Percentiles rank a stretch among this genome's conserved stretches.
Conservation (phyloP, 2,888 invertebrate species). For the Drosophila flavopinicola region DNA sequence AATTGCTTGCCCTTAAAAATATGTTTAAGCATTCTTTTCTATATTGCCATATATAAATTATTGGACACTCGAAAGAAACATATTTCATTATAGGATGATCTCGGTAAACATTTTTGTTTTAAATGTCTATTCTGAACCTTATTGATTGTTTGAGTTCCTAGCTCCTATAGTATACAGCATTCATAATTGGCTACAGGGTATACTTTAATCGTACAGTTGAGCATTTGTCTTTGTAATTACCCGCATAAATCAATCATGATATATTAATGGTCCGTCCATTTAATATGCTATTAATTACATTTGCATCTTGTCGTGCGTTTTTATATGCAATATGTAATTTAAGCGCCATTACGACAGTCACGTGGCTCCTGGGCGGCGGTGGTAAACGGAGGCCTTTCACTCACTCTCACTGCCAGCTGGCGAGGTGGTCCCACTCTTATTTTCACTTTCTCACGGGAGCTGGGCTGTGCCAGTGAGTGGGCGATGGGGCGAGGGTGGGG, state of each 20-base stretch:
- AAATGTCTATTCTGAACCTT: too few species aligned
- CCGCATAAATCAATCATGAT: slow-evolving; percentile 67
- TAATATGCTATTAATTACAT: slow-evolving; percentile 72
- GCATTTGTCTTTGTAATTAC: slow-evolving; percentile 53
- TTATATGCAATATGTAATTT: slow-evolving; percentile 38
- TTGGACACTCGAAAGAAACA: too few species aligned
- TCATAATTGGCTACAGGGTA: slow-evolving; percentile 8
- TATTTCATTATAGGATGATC: too few species aligned
- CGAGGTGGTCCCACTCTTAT: slow-evolving; percentile 24
- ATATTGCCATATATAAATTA: too few species aligned
- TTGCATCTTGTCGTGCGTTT: slow-evolving; percentile 60
- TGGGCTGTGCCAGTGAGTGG: background rate
- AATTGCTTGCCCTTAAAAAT: too few species aligned
- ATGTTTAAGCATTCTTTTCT: too few species aligned
- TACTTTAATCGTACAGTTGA: background rate
- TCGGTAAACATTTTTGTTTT: too few species aligned
- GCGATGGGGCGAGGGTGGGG: background rate
- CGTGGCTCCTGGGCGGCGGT: slow-evolving; percentile 1
- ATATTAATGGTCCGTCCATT: slow-evolving; percentile 66
- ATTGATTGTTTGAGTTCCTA: too few species aligned
- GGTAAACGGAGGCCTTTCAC: background rate
- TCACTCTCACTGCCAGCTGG: background rate
- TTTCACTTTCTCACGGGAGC: slow-evolving; percentile 22
- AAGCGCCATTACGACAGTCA: slow-evolving; percentile 38
- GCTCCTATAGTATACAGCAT: too few species aligned